Percentiles rank a stretch among this genome's conserved stretches.
Evolutionary conservation across 2,797 vertebrate genomes (phyloP).

Genomic region (Arremon aurantiirostris): DNA sequence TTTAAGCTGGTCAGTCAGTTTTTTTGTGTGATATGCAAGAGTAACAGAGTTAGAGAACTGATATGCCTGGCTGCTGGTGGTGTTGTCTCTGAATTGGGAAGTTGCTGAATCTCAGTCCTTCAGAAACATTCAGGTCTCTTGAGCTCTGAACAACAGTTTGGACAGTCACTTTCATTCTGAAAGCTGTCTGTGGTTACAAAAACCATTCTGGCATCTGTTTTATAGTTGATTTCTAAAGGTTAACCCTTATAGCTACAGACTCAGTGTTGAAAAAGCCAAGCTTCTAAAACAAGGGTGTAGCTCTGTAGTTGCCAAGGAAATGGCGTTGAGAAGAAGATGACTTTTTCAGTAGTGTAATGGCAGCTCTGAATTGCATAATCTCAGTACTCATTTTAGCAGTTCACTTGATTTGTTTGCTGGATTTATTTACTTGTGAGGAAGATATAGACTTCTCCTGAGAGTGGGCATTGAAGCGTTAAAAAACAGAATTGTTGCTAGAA

Average conservation of each 20-base stretch:
- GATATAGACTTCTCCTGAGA: background rate
- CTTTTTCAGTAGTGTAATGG: background rate
- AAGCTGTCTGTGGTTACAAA: background rate
- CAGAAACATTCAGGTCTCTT: background rate
- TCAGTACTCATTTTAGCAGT: background rate
- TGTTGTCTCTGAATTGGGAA: background rate
- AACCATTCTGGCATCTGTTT: background rate
- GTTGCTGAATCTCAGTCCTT: background rate
- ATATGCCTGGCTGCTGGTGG: background rate
- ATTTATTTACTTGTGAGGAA: background rate
- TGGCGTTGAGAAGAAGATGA: rapidly evolving
- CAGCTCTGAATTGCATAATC: background rate
- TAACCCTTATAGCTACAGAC: background rate
- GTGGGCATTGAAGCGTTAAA: background rate
- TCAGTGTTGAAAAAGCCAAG: background rate
- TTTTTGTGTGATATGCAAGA: background rate
- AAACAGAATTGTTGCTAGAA: background rate
- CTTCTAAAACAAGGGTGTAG: background rate
- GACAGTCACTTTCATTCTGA: background rate
- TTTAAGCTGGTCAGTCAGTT: background rate
- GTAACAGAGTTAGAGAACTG: background rate
- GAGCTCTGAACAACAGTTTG: background rate
- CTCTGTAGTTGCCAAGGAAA: background rate
- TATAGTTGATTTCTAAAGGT: background rate
- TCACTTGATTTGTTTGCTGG: background rate